phyloP scores from a whole-genome alignment of 2,888 invertebrate genomes.

The Hirtodrosophila confusa region DNA sequence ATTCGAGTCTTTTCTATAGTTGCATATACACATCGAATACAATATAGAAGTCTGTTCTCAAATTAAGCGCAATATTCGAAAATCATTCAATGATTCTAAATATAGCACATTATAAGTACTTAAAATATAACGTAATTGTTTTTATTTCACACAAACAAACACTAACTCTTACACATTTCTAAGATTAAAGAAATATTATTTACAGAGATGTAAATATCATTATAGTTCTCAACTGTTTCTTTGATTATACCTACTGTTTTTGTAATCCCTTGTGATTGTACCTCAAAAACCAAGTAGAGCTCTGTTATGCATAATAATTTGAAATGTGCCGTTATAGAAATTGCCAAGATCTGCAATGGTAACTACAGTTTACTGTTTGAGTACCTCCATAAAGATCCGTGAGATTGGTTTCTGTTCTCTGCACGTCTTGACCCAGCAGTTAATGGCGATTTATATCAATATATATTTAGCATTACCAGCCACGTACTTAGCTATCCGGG shows the following conservation, averaged over 20 bases:
- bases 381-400: slow-evolving; percentile 18
- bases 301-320: slow-evolving; percentile 5
- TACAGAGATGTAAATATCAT: no score
- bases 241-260: no score
- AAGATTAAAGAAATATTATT: no score
- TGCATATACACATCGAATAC: no score
- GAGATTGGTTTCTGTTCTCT: slow-evolving; percentile 15
- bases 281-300: background rate
- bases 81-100: no score
- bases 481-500: slow-evolving; percentile 26
- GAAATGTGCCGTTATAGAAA: slow-evolving; percentile 1
- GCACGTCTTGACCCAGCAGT: slow-evolving; percentile 29
- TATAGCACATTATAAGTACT: background rate
- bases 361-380: slow-evolving; percentile 3
- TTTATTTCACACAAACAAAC: no score
- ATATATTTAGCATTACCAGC: slow-evolving; percentile 14
- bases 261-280: no score
- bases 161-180: no score
- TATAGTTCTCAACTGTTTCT: no score
- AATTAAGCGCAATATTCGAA: no score
- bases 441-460: slow-evolving; percentile 36
- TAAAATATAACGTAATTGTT: background rate
- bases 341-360: background rate
- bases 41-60: no score
- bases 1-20: no score